Conservation (phyloP, 2,113 vertebrate genomes). For the Dryoscopus gambensis region DNA sequence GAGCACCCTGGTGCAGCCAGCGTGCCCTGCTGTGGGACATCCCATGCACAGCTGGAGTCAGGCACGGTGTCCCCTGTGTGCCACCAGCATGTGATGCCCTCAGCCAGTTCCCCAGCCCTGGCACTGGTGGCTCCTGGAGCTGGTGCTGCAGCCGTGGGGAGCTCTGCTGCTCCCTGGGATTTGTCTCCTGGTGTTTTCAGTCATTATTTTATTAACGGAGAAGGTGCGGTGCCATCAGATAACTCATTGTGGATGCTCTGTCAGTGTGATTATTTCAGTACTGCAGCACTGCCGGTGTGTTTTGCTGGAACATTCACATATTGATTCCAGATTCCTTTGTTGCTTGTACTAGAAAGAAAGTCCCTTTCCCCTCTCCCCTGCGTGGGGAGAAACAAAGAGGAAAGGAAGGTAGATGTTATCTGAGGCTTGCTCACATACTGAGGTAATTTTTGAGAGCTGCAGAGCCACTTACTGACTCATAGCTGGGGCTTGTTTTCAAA, state of each 20-base stretch:
- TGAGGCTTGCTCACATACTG: not conserved
- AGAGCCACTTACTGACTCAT: not conserved
- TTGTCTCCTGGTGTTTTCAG: not conserved
- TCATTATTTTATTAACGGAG: not conserved
- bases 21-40: not conserved
- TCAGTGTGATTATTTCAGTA: not conserved
- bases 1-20: not conserved
- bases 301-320: not conserved
- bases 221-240: not conserved
- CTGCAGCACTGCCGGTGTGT: not conserved
- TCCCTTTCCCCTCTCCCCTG: not conserved
- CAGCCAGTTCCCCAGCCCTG: not conserved
- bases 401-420: not conserved
- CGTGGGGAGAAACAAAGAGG: not conserved
- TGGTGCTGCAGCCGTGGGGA: fast-evolving
- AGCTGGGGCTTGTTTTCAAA: not conserved
- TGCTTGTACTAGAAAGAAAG: not conserved
- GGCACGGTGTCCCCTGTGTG: not conserved
- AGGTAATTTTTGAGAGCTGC: constrained; percentile 2
- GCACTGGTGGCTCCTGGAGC: not conserved
- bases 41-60: not conserved
- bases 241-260: not conserved
- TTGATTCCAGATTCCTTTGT: not conserved
- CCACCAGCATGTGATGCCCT: not conserved
- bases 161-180: not conserved